These are phyloP conservation scores for Maccullochella peelii DNA, from an alignment of 2,113 vertebrate species.

Conservation along the genomic window DNA sequence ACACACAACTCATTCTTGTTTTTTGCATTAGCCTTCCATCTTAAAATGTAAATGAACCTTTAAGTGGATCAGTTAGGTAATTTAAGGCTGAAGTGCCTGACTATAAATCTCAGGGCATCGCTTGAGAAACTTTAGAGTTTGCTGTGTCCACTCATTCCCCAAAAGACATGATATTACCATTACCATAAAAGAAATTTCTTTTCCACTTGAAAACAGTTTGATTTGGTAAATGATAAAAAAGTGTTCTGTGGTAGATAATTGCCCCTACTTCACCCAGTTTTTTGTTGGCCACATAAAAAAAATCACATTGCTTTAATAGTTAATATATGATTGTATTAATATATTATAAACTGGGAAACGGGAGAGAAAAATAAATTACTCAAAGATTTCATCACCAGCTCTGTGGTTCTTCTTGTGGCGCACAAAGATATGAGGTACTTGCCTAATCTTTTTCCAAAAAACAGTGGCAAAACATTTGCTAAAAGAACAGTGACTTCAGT, in stretches of 20 bases:
- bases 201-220: background rate
- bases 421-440: background rate
- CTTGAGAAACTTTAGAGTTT: slow-evolving; percentile 19
- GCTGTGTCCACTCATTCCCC: background rate
- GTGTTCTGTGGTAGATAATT: background rate
- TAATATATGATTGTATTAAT: background rate
- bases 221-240: background rate
- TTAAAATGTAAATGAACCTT: slow-evolving; percentile 31
- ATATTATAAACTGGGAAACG: background rate
- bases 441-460: background rate
- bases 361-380: background rate
- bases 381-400: background rate
- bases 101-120: slow-evolving; percentile 12
- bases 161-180: background rate
- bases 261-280: background rate
- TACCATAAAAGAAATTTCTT: background rate
- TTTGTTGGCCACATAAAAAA: background rate
- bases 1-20: background rate
- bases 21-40: slow-evolving; percentile 10
- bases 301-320: background rate
- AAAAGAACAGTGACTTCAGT: background rate
- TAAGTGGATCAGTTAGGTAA: slow-evolving; percentile 24
- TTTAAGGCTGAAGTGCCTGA: slow-evolving; percentile 1
- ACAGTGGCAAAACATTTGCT: background rate
- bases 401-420: background rate